Conservation (phyloP, 2,888 invertebrate species). For the Drosophila histrio region DNA sequence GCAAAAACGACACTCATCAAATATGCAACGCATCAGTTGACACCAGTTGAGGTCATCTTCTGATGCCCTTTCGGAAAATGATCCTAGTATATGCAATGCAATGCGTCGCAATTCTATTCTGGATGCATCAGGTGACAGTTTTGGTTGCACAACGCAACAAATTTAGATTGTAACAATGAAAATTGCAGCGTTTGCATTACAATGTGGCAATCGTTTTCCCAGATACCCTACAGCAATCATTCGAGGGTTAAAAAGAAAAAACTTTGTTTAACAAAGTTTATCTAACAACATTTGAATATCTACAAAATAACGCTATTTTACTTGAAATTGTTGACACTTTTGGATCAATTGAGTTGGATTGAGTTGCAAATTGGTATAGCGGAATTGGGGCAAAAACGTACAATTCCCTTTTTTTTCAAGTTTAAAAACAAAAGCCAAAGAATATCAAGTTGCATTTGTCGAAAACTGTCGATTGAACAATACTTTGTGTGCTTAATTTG, state of each 20-base stretch:
- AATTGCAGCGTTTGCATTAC: slow-evolving; percentile 18
- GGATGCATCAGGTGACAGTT: slow-evolving; percentile 36
- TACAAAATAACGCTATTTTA: neutral
- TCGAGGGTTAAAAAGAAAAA: neutral
- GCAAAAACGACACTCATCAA: slow-evolving; percentile 21
- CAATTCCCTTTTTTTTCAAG: neutral
- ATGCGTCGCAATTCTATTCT: neutral
- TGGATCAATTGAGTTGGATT: neutral
- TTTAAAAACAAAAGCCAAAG: neutral
- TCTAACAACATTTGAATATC: neutral
- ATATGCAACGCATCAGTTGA: slow-evolving; percentile 40
- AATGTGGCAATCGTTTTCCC: slow-evolving; percentile 11
- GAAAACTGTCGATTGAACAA: too few relatives aligned
- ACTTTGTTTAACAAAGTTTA: neutral
- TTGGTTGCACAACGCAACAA: slow-evolving; percentile 23
- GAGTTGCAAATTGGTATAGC: neutral
- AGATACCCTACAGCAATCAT: neutral
- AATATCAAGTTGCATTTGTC: neutral
- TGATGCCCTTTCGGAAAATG: slow-evolving; percentile 11
- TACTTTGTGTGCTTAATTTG: too few relatives aligned
- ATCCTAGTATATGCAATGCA: slow-evolving; percentile 18
- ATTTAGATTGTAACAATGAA: slow-evolving; percentile 44
- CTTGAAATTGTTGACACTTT: neutral
- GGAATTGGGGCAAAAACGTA: neutral
- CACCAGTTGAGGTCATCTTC: slow-evolving; percentile 14